These are phyloP conservation scores for Pseudanteris insignis DNA, from an alignment of 2,888 invertebrate species.

Conservation along the genomic window DNA sequence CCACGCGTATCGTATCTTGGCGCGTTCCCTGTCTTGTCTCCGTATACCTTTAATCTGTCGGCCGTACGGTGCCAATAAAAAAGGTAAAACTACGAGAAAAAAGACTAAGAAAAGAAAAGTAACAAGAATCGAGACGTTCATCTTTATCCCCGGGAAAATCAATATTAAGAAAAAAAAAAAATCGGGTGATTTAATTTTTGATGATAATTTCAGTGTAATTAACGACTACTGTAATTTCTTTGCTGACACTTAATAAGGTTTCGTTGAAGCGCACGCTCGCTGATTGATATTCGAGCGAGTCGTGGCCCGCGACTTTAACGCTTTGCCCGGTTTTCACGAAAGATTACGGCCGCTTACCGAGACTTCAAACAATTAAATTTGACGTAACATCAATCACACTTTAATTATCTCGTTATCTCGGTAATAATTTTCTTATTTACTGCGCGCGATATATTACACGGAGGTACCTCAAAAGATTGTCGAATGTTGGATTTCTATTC, in stretches of 20 bases:
- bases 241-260: no score
- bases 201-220: no score
- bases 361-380: no score
- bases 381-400: background rate
- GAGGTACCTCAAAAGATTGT: conserved; percentile 25
- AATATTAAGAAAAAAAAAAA: conserved; percentile 1
- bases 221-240: no score
- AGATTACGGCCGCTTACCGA: no score
- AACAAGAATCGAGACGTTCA: conserved; percentile 16
- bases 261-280: no score
- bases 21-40: conserved; percentile 30
- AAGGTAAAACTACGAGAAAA: no score
- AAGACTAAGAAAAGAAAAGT: no score
- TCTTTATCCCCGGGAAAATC: conserved; percentile 17
- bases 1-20: conserved; percentile 35
- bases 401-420: conserved; percentile 6
- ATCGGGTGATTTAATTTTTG: background rate
- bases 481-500: conserved; percentile 34
- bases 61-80: conserved; percentile 32
- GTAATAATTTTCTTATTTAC: conserved; percentile 11
- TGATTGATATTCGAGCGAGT: no score
- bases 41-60: conserved; percentile 37
- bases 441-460: conserved; percentile 21
- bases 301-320: no score
- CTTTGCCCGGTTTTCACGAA: no score